Evolutionary conservation across 2,888 invertebrate genomes (phyloP), one percentile per base, ranked within the genome.

Genomic region (Aporophyla lueneburgensis): DNA sequence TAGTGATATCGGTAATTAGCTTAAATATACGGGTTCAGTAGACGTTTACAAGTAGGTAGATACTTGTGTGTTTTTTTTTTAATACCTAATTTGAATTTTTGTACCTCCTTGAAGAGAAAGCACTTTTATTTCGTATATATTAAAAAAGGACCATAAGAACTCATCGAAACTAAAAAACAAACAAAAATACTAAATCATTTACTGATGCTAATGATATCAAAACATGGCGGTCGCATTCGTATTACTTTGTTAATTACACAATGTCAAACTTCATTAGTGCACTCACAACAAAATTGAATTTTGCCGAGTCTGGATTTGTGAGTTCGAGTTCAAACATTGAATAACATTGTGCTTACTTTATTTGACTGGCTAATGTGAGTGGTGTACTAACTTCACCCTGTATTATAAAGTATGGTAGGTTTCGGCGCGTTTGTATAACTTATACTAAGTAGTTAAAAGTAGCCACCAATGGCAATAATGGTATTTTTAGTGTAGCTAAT

Each of bases 201-300:
- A 72, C 59, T 67, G 33, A 72, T 67, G 77, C 76, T 89, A 87
- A 90, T 87, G 80, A 87, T 87, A 83, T 86, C 72, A 84, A 88
- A 88, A 90, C 80, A 88, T 59, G 58, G 76, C 68, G 66, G 71
- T 65, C 66, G 74, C 43, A 76, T 78, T 76, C 58, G 54, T 76
- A 66, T 74, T 83, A 78, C 73, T 79, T 82, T 78, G 78, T 78
- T 84, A 80, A 85, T 80, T 81, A 80, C 53, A 79, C 78, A 76
- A 80, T 81, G 76, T 83, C 75, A 75, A 88, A 86, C 84, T 88
- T 81, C 71, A 77, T 83, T 86, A 80, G 71, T 76, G 84, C 78
- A 74, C 43, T 79, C 74, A 80, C 71, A 83, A 72, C 80, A 71
- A 71, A 76, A 83, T 79, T 69, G 10, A 65, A 79, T 88, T 78